Conservation (phyloP, 2,888 invertebrate genomes). For the Lutraria lutraria region DNA sequence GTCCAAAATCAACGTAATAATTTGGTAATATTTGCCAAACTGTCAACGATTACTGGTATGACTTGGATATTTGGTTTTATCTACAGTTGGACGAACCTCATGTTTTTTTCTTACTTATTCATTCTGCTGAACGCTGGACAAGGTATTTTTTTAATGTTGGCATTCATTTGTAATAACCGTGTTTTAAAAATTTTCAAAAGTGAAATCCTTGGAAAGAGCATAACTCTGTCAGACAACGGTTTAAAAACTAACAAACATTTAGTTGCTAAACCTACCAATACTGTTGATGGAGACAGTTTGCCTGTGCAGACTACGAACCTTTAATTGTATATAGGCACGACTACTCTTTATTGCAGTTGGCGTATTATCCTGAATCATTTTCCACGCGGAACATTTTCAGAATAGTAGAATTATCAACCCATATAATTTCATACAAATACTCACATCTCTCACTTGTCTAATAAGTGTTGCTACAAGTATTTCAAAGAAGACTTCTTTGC, state of each 20-base stretch:
- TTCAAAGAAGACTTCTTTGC: too few relatives aligned
- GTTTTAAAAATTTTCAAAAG: conserved; percentile 38
- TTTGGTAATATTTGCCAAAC: conserved; percentile 50
- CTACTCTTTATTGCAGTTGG: too few relatives aligned
- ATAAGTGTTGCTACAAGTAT: too few relatives aligned
- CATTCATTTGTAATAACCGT: conserved; percentile 55
- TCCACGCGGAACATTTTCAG: too few relatives aligned
- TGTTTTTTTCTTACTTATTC: conserved; percentile 53
- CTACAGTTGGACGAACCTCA: conserved; percentile 34
- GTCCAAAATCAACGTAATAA: conserved; percentile 42
- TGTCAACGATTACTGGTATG: conserved; percentile 54
- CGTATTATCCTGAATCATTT: too few relatives aligned
- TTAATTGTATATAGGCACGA: too few relatives aligned
- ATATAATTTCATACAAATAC: too few relatives aligned
- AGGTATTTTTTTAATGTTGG: conserved; percentile 55
- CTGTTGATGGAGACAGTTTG: too few relatives aligned
- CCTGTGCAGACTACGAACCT: too few relatives aligned
- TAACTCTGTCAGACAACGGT: background rate
- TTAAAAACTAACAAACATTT: background rate
- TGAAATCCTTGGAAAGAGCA: background rate
- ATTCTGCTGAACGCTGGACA: conserved; percentile 55
- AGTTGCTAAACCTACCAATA: too few relatives aligned
- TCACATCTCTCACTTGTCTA: too few relatives aligned
- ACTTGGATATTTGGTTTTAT: conserved; percentile 62
- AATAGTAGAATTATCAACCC: too few relatives aligned